Percentiles rank a stretch among this genome's conserved stretches.
These are phyloP conservation scores for Bombus soroeensis DNA, from an alignment of 1,140 invertebrate species.

Conservation along the genomic window DNA sequence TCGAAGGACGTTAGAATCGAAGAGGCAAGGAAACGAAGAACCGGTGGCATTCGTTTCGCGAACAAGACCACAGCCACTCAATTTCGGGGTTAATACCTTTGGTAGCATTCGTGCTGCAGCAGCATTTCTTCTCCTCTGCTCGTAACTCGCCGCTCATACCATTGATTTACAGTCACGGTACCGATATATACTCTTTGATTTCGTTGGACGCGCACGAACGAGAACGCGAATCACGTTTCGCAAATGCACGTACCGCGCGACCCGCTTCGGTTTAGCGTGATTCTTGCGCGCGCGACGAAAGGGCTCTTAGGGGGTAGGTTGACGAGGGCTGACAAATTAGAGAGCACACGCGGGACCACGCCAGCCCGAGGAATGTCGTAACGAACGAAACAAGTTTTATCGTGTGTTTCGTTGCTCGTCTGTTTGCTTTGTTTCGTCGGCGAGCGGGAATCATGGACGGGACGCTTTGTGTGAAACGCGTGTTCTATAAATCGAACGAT, in stretches of 20 bases:
- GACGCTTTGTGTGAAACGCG: neutral
- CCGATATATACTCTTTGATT: slow-evolving; percentile 38
- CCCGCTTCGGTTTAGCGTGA: slow-evolving; percentile 17
- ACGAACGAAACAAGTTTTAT: slow-evolving; percentile 52
- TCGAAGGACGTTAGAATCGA: neutral
- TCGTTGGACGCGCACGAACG: slow-evolving; percentile 23
- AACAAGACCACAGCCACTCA: slow-evolving; percentile 15
- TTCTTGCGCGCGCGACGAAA: neutral
- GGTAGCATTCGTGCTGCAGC: neutral
- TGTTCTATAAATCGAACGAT: neutral
- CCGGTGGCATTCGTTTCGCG: neutral
- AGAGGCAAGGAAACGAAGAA: too few species aligned
- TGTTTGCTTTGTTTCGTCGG: slow-evolving; percentile 28
- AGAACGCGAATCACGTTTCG: slow-evolving; percentile 45
- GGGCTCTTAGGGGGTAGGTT: neutral
- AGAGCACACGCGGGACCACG: slow-evolving; percentile 20
- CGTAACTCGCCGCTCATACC: neutral
- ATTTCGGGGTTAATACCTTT: slow-evolving; percentile 52
- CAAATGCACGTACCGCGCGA: slow-evolving; percentile 28
- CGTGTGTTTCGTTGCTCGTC: slow-evolving; percentile 26
- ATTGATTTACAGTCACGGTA: slow-evolving; percentile 13
- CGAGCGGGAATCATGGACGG: slow-evolving; percentile 35
- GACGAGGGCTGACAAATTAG: slow-evolving; percentile 34
- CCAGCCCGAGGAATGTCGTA: slow-evolving; percentile 32
- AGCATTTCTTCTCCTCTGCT: slow-evolving; percentile 22